Evolutionary conservation across 2,113 vertebrate genomes (phyloP).

Genomic region (Cinclus cinclus): DNA sequence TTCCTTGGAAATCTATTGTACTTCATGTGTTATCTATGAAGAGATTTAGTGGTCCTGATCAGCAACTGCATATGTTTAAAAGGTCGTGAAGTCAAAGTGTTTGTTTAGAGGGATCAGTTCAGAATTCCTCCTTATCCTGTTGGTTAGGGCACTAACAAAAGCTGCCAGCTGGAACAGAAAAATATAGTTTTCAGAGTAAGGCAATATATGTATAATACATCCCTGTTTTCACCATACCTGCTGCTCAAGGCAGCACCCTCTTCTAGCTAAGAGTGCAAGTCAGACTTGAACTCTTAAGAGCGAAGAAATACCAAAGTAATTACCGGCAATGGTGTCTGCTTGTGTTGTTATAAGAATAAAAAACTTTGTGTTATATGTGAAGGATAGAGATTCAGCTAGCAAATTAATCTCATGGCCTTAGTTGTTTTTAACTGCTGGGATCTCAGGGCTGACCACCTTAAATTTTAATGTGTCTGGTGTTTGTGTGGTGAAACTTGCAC

Average conservation of each 20-base stretch:
- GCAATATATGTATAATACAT: background rate
- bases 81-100: rapidly evolving
- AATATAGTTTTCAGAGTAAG: background rate
- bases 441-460: background rate
- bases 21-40: background rate
- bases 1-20: background rate
- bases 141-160: background rate
- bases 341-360: background rate
- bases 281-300: background rate
- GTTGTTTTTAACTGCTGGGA: background rate
- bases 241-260: background rate
- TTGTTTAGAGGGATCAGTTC: background rate
- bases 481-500: background rate
- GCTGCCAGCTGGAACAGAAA: background rate
- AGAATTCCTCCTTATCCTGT: background rate
- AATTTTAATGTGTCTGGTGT: background rate
- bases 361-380: background rate
- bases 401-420: background rate
- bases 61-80: background rate
- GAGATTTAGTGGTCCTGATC: background rate
- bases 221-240: background rate
- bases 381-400: background rate
- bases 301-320: background rate
- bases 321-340: background rate
- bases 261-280: background rate